Evolutionary conservation across 2,888 invertebrate species (phyloP).

Genomic region (Dinocampus coccinellae): DNA sequence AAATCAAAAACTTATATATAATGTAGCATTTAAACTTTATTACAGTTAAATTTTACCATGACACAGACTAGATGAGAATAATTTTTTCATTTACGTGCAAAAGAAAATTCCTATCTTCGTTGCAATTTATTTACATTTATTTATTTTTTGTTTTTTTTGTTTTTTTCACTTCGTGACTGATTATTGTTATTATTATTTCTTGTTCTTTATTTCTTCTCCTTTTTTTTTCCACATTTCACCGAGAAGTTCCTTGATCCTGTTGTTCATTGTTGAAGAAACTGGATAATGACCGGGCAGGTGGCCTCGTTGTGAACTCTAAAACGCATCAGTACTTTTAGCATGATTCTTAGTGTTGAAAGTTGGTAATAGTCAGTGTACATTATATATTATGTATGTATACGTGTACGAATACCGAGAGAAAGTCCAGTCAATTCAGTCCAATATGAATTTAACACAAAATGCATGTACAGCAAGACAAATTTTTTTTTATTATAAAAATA

Average conservation of each 20-base stretch:
- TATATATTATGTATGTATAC: too few relatives aligned
- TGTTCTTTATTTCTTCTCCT: too few relatives aligned
- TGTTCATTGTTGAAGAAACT: neutral
- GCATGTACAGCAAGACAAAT: neutral
- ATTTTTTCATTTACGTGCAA: too few relatives aligned
- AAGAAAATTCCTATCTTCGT: too few relatives aligned
- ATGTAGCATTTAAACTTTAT: too few relatives aligned
- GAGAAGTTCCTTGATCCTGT: neutral
- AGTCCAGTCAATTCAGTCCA: neutral
- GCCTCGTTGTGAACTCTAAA: constrained; percentile 34
- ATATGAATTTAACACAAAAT: constrained; percentile 14
- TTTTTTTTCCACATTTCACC: neutral
- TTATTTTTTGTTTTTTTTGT: too few relatives aligned
- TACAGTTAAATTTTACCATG: too few relatives aligned
- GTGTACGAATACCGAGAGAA: constrained; percentile 24
- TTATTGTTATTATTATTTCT: too few relatives aligned
- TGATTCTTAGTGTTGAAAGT: constrained; percentile 35
- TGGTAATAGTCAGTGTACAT: neutral
- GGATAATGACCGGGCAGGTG: constrained; percentile 4
- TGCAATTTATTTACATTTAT: too few relatives aligned
- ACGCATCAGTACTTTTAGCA: constrained; percentile 35
- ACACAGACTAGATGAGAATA: too few relatives aligned
- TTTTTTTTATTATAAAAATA: neutral
- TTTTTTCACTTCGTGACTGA: too few relatives aligned
- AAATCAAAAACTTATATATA: too few relatives aligned